Conservation (phyloP, 2,797 vertebrate genomes). For the Aythya fuligula region DNA sequence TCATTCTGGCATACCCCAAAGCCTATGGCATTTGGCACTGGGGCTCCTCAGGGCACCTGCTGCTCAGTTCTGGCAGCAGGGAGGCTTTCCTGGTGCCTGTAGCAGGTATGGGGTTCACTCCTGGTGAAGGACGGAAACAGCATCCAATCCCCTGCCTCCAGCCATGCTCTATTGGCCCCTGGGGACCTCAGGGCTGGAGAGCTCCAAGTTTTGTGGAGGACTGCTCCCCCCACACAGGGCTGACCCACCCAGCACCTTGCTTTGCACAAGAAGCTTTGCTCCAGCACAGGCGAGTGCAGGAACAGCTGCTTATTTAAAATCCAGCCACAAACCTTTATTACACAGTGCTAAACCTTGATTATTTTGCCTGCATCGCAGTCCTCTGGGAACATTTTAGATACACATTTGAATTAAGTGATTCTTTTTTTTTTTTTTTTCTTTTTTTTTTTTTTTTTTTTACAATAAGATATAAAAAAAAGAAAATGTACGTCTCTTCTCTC, state of each 20-base stretch:
- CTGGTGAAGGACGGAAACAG: rapidly evolving
- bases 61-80: not conserved
- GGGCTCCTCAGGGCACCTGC: not conserved
- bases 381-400: constrained; percentile 54
- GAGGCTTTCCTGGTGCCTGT: rapidly evolving
- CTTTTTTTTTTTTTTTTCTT: not conserved
- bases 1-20: not conserved
- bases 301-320: constrained; percentile 21
- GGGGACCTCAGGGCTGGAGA: not conserved
- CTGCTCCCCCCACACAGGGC: rapidly evolving
- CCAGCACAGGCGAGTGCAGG: not conserved
- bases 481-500: constrained; percentile 35
- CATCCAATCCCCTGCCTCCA: not conserved
- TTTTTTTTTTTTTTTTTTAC: constrained; percentile 41
- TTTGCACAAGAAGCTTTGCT: not conserved
- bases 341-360: not conserved
- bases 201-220: not conserved
- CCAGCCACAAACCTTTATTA: constrained; percentile 34
- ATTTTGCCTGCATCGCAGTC: not conserved
- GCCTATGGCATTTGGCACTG: not conserved
- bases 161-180: rapidly evolving
- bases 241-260: not conserved
- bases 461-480: constrained; percentile 49
- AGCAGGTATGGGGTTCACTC: too few relatives aligned
- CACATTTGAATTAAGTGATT: constrained; percentile 54